Conservation (phyloP, 2,888 invertebrate species). For the Hofmannophila pseudospretella region DNA sequence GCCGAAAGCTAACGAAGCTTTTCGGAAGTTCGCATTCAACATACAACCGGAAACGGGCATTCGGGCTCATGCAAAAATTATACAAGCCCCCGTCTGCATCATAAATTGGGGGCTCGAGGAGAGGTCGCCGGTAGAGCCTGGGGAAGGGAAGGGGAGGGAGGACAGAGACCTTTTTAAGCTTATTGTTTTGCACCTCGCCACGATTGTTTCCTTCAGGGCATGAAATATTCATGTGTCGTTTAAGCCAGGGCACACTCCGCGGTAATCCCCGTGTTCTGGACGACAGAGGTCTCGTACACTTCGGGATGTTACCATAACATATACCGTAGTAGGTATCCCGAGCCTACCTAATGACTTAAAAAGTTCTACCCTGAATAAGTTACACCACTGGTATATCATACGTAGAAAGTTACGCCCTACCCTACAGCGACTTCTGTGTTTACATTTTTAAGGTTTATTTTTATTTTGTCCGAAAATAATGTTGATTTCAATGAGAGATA, state of each 20-base stretch:
- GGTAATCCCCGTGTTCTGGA: not conserved
- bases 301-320: too few species aligned
- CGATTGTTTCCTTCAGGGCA: constrained; percentile 41
- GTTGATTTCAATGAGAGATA: too few species aligned
- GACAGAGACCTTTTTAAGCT: constrained; percentile 22
- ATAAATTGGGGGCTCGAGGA: constrained; percentile 9
- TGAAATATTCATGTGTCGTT: constrained; percentile 24
- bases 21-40: not conserved
- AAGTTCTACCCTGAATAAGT: too few species aligned
- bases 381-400: too few species aligned
- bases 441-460: too few species aligned
- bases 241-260: not conserved
- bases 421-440: too few species aligned
- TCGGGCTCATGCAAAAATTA: constrained; percentile 41
- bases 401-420: too few species aligned
- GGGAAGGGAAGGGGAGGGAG: constrained; percentile 4
- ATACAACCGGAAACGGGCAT: constrained; percentile 22
- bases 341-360: too few species aligned
- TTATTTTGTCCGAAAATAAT: too few species aligned
- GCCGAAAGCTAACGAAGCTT: too few species aligned
- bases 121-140: constrained; percentile 1
- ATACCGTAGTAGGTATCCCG: too few species aligned
- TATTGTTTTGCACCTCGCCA: constrained; percentile 40
- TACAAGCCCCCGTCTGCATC: constrained; percentile 17
- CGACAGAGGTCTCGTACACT: too few species aligned